phyloP scores from a whole-genome alignment of 2,113 vertebrate genomes.

The Macrotus californicus region DNA sequence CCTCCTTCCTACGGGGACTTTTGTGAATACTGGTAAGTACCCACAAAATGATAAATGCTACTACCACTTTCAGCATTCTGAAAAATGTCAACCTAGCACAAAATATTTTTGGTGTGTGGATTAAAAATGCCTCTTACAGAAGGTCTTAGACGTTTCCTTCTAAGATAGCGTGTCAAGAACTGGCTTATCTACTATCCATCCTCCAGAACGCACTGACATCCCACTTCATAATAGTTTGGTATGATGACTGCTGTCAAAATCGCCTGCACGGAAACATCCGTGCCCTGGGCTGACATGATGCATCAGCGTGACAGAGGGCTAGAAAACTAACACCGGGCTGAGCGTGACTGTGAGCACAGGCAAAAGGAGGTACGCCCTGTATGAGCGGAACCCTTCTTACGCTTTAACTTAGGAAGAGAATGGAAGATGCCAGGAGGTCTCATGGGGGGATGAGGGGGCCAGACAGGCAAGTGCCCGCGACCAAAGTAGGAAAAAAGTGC shows the following conservation, averaged over 20 bases:
- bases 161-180: slow-evolving; percentile 5
- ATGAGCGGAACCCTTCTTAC: rapidly evolving
- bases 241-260: slow-evolving; percentile 14
- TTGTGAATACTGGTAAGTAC: slow-evolving; percentile 34
- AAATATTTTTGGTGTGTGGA: slow-evolving; percentile 56
- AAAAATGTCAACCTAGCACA: slow-evolving; percentile 56
- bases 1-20: not conserved
- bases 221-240: slow-evolving; percentile 23
- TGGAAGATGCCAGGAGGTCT: not conserved
- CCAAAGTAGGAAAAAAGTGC: not conserved
- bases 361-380: rapidly evolving
- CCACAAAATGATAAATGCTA: slow-evolving; percentile 36
- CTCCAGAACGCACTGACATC: slow-evolving; percentile 29
- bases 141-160: slow-evolving; percentile 5
- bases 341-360: not conserved
- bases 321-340: not conserved
- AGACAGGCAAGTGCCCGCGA: not conserved
- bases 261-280: not conserved
- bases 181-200: not conserved
- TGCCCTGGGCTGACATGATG: not conserved
- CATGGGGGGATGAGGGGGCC: not conserved
- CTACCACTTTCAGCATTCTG: slow-evolving; percentile 35
- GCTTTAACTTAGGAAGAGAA: not conserved
- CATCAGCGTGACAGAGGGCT: not conserved
- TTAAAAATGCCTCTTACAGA: slow-evolving; percentile 50